A percentile compares a stretch with the other conserved stretches of the same genome.
Evolutionary conservation across 64 coral and sea anemone species (phyloP).

Genomic region (Catalaphyllia jardinei): DNA sequence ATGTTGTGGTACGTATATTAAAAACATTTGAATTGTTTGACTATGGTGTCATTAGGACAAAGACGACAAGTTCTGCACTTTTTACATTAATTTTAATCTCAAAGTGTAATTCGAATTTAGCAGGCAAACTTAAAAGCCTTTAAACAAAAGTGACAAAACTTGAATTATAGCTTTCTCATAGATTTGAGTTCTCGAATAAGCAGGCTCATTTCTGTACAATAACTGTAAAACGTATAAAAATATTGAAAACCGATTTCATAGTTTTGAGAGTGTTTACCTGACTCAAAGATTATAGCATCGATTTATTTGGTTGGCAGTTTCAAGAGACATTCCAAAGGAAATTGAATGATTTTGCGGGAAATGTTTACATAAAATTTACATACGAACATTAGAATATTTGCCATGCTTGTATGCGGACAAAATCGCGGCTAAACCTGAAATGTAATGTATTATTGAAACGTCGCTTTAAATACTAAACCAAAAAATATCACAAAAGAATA

Average conservation of each 20-base stretch:
- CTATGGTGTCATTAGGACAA: no score
- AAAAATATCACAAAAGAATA: neutral
- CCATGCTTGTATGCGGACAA: neutral
- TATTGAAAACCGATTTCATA: neutral
- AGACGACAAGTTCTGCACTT: no score
- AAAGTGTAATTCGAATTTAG: no score
- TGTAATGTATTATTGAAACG: neutral
- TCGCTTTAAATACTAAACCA: neutral
- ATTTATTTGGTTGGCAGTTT: neutral
- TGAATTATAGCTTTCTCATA: no score
- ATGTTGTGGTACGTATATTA: no score
- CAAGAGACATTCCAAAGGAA: neutral
- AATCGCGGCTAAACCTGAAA: neutral
- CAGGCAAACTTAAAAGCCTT: no score
- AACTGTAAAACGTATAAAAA: neutral
- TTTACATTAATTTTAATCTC: no score
- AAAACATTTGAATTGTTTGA: no score
- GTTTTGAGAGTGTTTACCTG: neutral
- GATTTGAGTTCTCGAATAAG: no score
- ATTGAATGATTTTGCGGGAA: neutral
- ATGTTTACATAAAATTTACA: no score
- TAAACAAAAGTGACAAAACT: no score
- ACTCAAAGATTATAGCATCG: neutral
- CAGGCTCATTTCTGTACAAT: neutral
- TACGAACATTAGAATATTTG: neutral